Evolutionary conservation across 2,113 vertebrate genomes (phyloP), one percentile per base, ranked within the genome.

Genomic region (Etia nguti): DNA sequence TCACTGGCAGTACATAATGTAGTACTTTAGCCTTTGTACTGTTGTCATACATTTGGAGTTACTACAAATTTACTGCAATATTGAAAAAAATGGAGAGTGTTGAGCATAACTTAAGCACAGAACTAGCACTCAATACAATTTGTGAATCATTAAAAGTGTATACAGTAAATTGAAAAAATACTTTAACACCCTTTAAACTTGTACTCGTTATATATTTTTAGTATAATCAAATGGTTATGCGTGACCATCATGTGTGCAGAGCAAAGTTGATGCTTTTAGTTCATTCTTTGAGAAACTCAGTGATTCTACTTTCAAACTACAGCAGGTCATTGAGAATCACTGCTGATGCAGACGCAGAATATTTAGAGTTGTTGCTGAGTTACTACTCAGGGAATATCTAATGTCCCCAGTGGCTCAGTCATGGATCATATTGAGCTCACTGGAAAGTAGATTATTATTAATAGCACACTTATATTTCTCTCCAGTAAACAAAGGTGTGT

Each of bases 361-460:
- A 2, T 6, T 31, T 2, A 31, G 26, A 31, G 20, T 8, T 24
- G 36, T 70, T 41, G 65, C 65, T 43, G 36, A 24, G 65, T 43
- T 24, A 24, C 36, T 12, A 24, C 36, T 68, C 36, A 13, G 31
- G 36, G 62, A 41, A 68, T 4, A 70, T 70, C 5, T 70, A 24
- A 43, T 15, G 36, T 70, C 36, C 36, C 65, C 36, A 2, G 68
- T 48, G 41, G 26, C 15, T 75, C 68, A 48, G 41, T 48, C 24
- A 2, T 46, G 41, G 8, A 26, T 46, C 68, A 4, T 29, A 18
- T 11, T 20, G 41, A 18, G 68, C 38, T 29, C 68, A 20, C 68
- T 75, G 68, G 24, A 75, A 73, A 75, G 41, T 46, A 43, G 38
- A 73, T 29, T 73, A 26, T 24, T 70, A 70, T 26, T 48, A 18